phyloP scores from a whole-genome alignment of 2,113 vertebrate species.

The Spizaetus ornatus region DNA sequence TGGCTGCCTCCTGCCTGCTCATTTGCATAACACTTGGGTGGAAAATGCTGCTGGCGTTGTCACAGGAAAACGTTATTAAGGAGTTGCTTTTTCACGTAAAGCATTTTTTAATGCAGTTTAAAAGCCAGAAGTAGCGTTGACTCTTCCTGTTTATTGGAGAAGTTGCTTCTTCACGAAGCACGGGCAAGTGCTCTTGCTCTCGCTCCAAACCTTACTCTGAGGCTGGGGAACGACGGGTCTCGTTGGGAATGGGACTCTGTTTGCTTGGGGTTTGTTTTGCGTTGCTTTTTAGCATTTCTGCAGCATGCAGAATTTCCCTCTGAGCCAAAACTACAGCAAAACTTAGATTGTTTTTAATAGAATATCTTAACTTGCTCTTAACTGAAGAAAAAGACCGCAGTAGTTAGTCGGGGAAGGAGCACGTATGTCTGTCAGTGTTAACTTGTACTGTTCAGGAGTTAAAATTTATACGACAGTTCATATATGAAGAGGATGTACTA shows the following conservation, averaged over 20 bases:
- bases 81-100: not conserved
- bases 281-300: not conserved
- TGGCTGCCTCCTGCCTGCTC: not conserved
- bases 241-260: not conserved
- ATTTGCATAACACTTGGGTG: not conserved
- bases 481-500: not conserved
- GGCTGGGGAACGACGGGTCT: not conserved
- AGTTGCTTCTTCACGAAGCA: not conserved
- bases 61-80: not conserved
- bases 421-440: not conserved
- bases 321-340: not conserved
- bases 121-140: not conserved
- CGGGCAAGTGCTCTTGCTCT: not conserved
- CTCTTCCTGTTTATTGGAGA: slow-evolving; percentile 22
- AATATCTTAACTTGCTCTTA: not conserved
- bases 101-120: not conserved
- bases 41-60: not conserved
- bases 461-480: not conserved
- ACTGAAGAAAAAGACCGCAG: not conserved
- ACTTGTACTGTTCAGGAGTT: not conserved
- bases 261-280: not conserved
- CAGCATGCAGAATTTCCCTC: not conserved
- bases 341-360: not conserved
- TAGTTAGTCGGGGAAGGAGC: not conserved
- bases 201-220: not conserved